phyloP scores from a whole-genome alignment of 2,888 invertebrate species.

The Timema cristinae region DNA sequence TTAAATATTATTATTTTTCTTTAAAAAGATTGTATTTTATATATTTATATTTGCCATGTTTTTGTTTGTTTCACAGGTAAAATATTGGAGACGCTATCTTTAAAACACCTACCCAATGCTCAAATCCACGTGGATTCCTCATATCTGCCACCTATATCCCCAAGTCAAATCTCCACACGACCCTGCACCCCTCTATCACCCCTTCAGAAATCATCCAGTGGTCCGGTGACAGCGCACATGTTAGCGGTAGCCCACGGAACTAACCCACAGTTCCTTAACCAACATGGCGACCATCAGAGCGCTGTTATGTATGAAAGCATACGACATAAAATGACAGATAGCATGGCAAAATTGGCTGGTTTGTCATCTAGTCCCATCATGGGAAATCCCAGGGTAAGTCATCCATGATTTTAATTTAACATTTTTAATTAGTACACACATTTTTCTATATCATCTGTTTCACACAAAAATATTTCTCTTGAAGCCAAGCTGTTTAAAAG shows the following conservation, averaged over 20 bases:
- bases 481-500: too few species aligned
- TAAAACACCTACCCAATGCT: slow-evolving; percentile 21
- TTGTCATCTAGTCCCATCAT: slow-evolving; percentile 27
- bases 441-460: background rate
- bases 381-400: slow-evolving; percentile 33
- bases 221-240: slow-evolving; percentile 13
- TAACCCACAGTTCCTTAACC: slow-evolving; percentile 30
- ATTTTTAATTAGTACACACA: background rate
- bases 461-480: background rate
- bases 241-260: slow-evolving; percentile 29
- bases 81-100: slow-evolving; percentile 47
- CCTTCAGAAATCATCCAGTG: slow-evolving; percentile 24
- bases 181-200: slow-evolving; percentile 50
- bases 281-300: slow-evolving; percentile 16
- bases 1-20: background rate
- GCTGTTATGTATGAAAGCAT: slow-evolving; percentile 30
- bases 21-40: slow-evolving; percentile 26
- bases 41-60: slow-evolving; percentile 27
- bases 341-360: slow-evolving; percentile 32
- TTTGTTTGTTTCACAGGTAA: slow-evolving; percentile 41
- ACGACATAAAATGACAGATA: slow-evolving; percentile 32
- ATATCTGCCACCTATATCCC: slow-evolving; percentile 35
- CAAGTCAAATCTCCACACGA: slow-evolving; percentile 50
- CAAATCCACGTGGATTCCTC: slow-evolving; percentile 20
- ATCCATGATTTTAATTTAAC: background rate